Base-by-base conservation (phyloP, 2,113 vertebrate species). In the Ailurus styani region DNA sequence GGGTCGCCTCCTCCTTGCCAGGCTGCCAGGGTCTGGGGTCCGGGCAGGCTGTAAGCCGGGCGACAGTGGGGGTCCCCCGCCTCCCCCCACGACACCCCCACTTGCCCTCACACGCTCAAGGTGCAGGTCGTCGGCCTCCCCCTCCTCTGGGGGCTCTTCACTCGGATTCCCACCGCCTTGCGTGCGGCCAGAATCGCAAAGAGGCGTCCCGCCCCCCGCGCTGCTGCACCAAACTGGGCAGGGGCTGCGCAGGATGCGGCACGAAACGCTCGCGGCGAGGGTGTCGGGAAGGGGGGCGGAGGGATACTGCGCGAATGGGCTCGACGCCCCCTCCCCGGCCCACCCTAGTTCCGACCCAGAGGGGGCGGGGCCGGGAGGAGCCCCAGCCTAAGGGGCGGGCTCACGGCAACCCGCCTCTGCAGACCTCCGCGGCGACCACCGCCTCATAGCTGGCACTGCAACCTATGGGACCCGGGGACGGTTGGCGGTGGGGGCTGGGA, bases 231-330 rank as follows among this genome's bases (percentile, higher is more conserved):
- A 87, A 68, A 97, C 11, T 6, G 4, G n/a, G n/a, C 77, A 52
- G 81, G 81, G 82, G 77, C 82, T 93, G 82, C 89, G 86, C 77
- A 96, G 40, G 55, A n/a, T 84, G 95, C 86, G 40, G 86, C 93
- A 87, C 25, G 27, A 54, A 50, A 25, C 13, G 62, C 62, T 85
- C 25, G 29, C 86, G 18, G 50, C 7, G 60, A 85, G 66, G 47
- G 78, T 95, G 93, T 87, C 72, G 72, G 92, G 72, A 93, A 96
- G 29, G 62, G 78, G 70, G 90, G 97, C 87, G 93, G 97, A 98
- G 87, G 97, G 97, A 95, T 90, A 90, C 0, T 1, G 83, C 72
- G 29, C 15, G 6, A 47, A 15, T 0, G 21, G n/a, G 45, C 40
- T 54, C 18, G 45, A 91, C 52, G 78, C 92, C 95, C 96, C 95